These are phyloP conservation scores for Sander vitreus DNA, from an alignment of 2,113 vertebrate genomes.

Conservation along the genomic window DNA sequence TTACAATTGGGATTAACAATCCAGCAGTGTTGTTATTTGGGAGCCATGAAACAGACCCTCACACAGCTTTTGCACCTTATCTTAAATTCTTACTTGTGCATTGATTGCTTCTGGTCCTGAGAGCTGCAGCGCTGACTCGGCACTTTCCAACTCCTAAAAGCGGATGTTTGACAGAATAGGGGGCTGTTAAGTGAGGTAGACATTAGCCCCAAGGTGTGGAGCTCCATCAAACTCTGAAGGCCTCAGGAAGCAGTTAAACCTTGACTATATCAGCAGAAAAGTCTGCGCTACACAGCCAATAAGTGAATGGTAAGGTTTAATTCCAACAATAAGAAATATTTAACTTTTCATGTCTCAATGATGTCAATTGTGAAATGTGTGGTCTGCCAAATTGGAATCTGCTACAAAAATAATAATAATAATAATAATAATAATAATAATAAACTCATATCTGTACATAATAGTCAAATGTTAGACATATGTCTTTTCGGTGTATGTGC, in stretches of 20 bases:
- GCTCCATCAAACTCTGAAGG: slow-evolving; percentile 40
- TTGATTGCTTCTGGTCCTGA: slow-evolving; percentile 19
- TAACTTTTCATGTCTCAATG: not conserved
- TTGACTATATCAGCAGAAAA: slow-evolving; percentile 30
- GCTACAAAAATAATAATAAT: too few relatives aligned
- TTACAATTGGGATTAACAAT: not conserved
- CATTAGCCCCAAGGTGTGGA: slow-evolving; percentile 25
- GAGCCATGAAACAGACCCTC: not conserved
- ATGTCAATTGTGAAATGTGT: not conserved
- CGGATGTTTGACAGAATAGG: slow-evolving; percentile 55
- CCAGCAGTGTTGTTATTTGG: slow-evolving; percentile 7
- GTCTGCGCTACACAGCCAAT: not conserved
- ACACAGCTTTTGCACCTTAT: slow-evolving; percentile 10
- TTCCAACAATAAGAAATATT: not conserved
- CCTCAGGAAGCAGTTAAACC: slow-evolving; percentile 30
- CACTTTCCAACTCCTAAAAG: slow-evolving; percentile 42
- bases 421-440: too few relatives aligned
- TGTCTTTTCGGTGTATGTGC: not conserved
- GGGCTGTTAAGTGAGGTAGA: slow-evolving; percentile 29
- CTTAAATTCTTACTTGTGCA: slow-evolving; percentile 11
- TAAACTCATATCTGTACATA: too few relatives aligned
- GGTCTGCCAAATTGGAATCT: not conserved
- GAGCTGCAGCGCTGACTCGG: slow-evolving; percentile 44
- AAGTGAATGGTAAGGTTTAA: slow-evolving; percentile 14
- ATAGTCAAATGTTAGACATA: too few relatives aligned